A percentile compares a stretch with the other conserved stretches of the same genome.
Conservation (phyloP, 1,140 invertebrate genomes). For the Pseudomyrmex sp. region DNA sequence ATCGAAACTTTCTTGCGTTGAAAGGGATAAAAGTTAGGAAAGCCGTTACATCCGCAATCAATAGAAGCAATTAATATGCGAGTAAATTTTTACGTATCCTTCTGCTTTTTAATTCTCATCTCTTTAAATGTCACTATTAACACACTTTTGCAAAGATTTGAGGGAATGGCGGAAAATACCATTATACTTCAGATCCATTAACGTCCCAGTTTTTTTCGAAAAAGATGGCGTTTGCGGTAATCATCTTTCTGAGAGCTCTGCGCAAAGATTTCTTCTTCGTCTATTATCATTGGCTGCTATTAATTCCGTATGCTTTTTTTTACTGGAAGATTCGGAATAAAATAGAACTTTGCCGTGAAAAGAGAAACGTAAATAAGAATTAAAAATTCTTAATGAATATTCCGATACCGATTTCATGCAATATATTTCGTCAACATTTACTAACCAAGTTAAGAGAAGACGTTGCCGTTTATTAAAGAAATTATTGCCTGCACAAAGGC, state of each 20-base stretch:
- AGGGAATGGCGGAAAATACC: background rate
- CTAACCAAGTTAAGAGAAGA: too few species aligned
- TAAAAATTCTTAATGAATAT: too few species aligned
- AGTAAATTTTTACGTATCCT: constrained; percentile 3
- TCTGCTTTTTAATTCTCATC: constrained; percentile 23
- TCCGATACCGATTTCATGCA: too few species aligned
- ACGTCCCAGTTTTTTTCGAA: constrained; percentile 5
- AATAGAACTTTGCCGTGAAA: background rate
- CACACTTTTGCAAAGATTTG: constrained; percentile 5
- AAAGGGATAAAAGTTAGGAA: constrained; percentile 15
- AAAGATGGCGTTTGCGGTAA: constrained; percentile 17
- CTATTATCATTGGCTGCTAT: constrained; percentile 23
- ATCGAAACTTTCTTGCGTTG: constrained; percentile 4
- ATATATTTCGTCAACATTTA: too few species aligned
- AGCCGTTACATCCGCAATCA: background rate
- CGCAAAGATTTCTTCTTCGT: constrained; percentile 41
- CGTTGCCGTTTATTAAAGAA: too few species aligned
- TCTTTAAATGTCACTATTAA: constrained; percentile 10
- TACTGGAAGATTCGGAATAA: background rate
- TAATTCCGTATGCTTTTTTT: constrained; percentile 36
- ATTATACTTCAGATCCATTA: constrained; percentile 33
- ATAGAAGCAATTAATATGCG: constrained; percentile 20
- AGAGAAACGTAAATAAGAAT: background rate
- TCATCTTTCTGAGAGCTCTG: constrained; percentile 30
- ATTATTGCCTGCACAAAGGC: too few species aligned